A percentile compares a stretch with the other conserved stretches of the same genome.
Evolutionary conservation across 2,113 vertebrate genomes (phyloP).

Genomic region (Pyxicephalus adspersus): DNA sequence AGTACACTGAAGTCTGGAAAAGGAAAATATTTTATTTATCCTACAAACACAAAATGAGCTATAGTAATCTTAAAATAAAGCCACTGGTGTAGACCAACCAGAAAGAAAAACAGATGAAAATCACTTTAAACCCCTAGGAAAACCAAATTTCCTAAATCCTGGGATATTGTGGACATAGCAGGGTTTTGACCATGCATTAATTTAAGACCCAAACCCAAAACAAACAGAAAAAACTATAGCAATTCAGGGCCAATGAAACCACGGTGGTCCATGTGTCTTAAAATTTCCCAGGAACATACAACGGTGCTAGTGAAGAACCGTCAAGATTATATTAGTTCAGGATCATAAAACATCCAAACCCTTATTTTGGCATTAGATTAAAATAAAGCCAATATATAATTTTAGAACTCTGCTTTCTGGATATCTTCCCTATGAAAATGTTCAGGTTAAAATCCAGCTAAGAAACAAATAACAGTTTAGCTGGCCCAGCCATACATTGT

Average conservation of each 20-base stretch:
- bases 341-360: slow-evolving; percentile 15
- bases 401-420: slow-evolving; percentile 24
- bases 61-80: slow-evolving; percentile 30
- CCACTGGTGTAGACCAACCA: slow-evolving; percentile 21
- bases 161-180: slow-evolving; percentile 10
- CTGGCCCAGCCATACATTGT: background rate
- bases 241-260: slow-evolving; percentile 2
- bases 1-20: background rate
- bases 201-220: slow-evolving; percentile 6
- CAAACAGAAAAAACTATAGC: slow-evolving; percentile 11
- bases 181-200: slow-evolving; percentile 16
- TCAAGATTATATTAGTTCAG: slow-evolving; percentile 27
- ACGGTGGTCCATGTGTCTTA: slow-evolving; percentile 21
- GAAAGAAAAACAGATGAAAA: slow-evolving; percentile 37
- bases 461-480: background rate
- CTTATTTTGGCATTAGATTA: slow-evolving; percentile 20
- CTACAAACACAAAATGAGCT: background rate
- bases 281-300: slow-evolving; percentile 33
- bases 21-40: slow-evolving; percentile 20
- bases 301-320: slow-evolving; percentile 11
- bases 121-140: slow-evolving; percentile 23
- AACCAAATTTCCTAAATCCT: slow-evolving; percentile 27
- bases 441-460: slow-evolving; percentile 5
- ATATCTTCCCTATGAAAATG: background rate
- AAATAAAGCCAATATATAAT: slow-evolving; percentile 23